phyloP scores from a whole-genome alignment of 1,140 invertebrate species.

The Drosophila murphyi region DNA sequence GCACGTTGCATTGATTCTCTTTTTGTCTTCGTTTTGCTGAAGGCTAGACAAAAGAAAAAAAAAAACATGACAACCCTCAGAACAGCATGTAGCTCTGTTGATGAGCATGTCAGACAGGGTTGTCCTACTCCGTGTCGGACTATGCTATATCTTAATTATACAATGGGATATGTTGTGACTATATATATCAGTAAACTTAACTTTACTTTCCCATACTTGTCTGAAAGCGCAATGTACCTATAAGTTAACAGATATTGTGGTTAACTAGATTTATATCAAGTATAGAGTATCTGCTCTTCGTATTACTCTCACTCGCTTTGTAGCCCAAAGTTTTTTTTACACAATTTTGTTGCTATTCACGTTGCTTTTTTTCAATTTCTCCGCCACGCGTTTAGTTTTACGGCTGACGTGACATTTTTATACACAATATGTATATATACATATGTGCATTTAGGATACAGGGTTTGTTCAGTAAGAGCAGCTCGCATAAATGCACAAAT shows the following conservation, averaged over 20 bases:
- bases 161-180: not conserved
- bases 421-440: constrained; percentile 32
- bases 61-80: constrained; percentile 6
- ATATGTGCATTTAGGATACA: constrained; percentile 21
- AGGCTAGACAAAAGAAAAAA: not conserved
- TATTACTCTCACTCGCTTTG: not conserved
- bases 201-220: too few species aligned
- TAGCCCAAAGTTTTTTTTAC: constrained; percentile 1
- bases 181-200: not conserved
- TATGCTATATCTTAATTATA: not conserved
- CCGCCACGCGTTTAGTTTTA: constrained; percentile 52
- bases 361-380: constrained; percentile 58
- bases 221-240: too few species aligned
- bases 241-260: not conserved
- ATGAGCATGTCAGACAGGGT: constrained; percentile 22
- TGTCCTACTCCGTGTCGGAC: not conserved
- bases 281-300: constrained; percentile 24
- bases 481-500: constrained; percentile 47
- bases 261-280: not conserved
- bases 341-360: constrained; percentile 29
- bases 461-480: constrained; percentile 22
- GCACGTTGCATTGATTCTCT: constrained; percentile 79
- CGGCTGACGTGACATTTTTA: constrained; percentile 67
- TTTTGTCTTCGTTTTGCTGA: constrained; percentile 9
- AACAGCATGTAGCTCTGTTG: not conserved